Base-by-base conservation (phyloP, 2,113 vertebrate species). In the Seriola aureovittata region DNA sequence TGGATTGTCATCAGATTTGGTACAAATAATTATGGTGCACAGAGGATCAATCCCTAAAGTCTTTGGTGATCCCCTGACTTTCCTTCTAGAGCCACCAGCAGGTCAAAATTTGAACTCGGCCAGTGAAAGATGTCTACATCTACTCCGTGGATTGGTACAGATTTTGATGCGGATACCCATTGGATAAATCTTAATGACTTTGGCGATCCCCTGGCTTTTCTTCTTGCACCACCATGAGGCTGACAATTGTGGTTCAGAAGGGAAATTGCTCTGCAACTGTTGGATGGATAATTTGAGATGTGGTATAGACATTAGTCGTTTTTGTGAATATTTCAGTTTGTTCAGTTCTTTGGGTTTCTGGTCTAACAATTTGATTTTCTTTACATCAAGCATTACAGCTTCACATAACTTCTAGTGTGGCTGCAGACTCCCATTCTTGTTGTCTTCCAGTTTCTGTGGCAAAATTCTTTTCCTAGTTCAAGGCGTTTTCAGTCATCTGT, bases 391-490 rank as follows among this genome's bases (percentile, higher is more conserved):
- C 19, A 42, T 29, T 36, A 4, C 12, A n/a, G 32, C 46, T 36
- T 81, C 50, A 17, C 19, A 25, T 16, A 69, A 34, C 55, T 21
- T 60, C 34, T 8, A 3, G 19, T 25, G n/a, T 36, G 58, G 71
- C 55, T 54, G 63, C 38, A 71, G 11, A 23, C 29, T 58, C 14
- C 59, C 2, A 21, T 50, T 50, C 19, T 55, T 64, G 11, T 59
- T 32, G 3, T 71, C 59, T 71, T 80, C 17, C 44, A n/a, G 17
- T 78, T 50, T 40, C 21, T 66, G 4, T 52, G 21, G 44, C 23
- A 54, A 75, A 63, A 58, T 66, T 55, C 9, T 73, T 65, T 50
- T 11, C 32, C 54, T 12, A 34, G 10, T 79, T 84, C 32, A 79
- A 40, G 38, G 3, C 9, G 21, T 48, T 80, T 71, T 68, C 8